Evolutionary conservation across 2,797 vertebrate genomes (phyloP).

Genomic region (Microctenopoma stevenorrisi): DNA sequence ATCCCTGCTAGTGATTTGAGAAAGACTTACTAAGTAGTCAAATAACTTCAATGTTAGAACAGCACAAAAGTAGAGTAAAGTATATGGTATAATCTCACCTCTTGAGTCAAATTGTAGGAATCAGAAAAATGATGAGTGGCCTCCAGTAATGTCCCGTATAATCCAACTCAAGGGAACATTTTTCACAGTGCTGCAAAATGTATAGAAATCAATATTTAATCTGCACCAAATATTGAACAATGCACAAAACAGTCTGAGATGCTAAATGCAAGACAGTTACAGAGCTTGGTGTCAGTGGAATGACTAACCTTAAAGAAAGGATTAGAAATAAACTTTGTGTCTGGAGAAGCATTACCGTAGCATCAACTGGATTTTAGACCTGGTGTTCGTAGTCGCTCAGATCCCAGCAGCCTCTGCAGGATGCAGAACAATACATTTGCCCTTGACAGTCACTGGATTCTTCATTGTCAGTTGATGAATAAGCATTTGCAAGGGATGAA

Average conservation of each 20-base stretch:
- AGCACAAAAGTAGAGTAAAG: slow-evolving; percentile 15
- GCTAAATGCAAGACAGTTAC: slow-evolving; percentile 71
- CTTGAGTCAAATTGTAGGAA: slow-evolving; percentile 56
- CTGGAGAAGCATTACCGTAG: slow-evolving; percentile 43
- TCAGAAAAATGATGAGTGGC: slow-evolving; percentile 73
- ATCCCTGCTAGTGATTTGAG: slow-evolving; percentile 19
- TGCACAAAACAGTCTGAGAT: slow-evolving; percentile 73
- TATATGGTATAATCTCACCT: slow-evolving; percentile 50
- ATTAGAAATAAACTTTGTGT: slow-evolving; percentile 57
- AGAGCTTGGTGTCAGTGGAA: slow-evolving; percentile 58
- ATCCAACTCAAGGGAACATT: slow-evolving; percentile 77
- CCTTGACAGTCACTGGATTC: slow-evolving; percentile 47
- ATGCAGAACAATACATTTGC: slow-evolving; percentile 41
- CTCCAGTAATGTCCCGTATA: slow-evolving; percentile 69
- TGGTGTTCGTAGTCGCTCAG: slow-evolving; percentile 29
- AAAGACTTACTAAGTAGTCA: slow-evolving; percentile 45
- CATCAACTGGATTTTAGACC: slow-evolving; percentile 53
- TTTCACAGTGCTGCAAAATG: slow-evolving; percentile 80
- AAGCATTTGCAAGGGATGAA: slow-evolving; percentile 42
- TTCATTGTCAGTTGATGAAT: slow-evolving; percentile 43
- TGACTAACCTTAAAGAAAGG: slow-evolving; percentile 64
- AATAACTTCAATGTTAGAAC: slow-evolving; percentile 32
- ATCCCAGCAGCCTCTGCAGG: slow-evolving; percentile 38
- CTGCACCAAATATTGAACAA: slow-evolving; percentile 81
- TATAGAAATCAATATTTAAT: slow-evolving; percentile 87